phyloP scores from a whole-genome alignment of 92 coral and sea anemone species.

The Epizoanthus illoricatus region DNA sequence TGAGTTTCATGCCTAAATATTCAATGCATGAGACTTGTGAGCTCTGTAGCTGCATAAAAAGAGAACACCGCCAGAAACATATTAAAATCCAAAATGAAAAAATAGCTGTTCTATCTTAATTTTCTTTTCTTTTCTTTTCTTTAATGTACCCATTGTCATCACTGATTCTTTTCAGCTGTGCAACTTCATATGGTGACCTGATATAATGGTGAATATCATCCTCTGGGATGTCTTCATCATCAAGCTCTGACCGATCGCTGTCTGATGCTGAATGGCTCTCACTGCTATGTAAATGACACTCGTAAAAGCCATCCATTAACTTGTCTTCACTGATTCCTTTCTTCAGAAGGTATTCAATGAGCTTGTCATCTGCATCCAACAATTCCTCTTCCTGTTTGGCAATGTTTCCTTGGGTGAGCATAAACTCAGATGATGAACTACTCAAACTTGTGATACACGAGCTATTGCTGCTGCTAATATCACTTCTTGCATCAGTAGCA shows the following conservation, averaged over 20 bases:
- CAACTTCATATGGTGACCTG: conserved; percentile 41
- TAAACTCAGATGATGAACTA: conserved; percentile 18
- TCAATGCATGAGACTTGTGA: no score
- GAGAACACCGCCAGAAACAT: no score
- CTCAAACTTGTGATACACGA: neutral
- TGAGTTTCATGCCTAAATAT: no score
- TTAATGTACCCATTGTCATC: neutral
- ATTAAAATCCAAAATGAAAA: no score
- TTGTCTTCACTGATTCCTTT: conserved; percentile 54
- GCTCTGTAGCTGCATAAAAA: no score
- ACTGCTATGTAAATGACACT: conserved; percentile 48
- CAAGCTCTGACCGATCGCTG: conserved; percentile 63
- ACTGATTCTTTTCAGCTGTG: conserved; percentile 43
- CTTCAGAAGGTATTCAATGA: conserved; percentile 56
- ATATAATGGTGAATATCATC: conserved; percentile 60
- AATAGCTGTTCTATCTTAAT: no score
- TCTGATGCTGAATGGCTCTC: conserved; percentile 35
- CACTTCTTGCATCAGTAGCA: conserved; percentile 14
- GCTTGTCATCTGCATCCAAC: conserved; percentile 41
- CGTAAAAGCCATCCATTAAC: conserved; percentile 66
- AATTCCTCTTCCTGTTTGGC: conserved; percentile 14
- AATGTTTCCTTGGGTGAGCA: neutral
- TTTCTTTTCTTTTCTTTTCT: neutral
- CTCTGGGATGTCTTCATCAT: conserved; percentile 70
- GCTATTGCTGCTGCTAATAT: neutral